Percentiles rank a stretch among this genome's conserved stretches.
phyloP scores from a whole-genome alignment of 2,113 vertebrate genomes.

The Serinus canaria region DNA sequence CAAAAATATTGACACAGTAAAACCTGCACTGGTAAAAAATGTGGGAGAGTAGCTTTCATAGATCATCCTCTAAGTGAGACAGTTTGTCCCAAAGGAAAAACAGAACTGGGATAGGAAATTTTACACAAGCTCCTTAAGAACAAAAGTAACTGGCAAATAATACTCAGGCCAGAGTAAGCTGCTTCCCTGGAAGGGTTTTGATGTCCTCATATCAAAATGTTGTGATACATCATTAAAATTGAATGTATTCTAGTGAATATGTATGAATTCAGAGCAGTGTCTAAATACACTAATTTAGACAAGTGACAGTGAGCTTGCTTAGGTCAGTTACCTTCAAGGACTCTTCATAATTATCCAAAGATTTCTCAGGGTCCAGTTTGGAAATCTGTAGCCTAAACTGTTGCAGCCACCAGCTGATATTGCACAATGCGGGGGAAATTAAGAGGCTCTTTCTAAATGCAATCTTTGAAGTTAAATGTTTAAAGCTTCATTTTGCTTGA shows the following conservation, averaged over 20 bases:
- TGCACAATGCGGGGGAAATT: fast-evolving
- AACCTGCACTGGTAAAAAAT: background rate
- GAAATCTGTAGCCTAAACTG: background rate
- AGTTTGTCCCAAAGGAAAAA: background rate
- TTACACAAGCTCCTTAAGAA: background rate
- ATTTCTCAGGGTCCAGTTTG: background rate
- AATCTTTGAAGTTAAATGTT: slow-evolving; percentile 33
- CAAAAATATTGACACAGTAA: background rate
- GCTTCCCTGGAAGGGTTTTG: background rate
- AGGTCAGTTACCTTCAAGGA: background rate
- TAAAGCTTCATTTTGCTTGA: slow-evolving; percentile 18
- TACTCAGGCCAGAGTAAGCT: background rate
- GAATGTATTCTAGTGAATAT: background rate
- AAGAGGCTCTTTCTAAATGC: background rate
- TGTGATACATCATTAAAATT: background rate
- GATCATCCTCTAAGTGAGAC: background rate
- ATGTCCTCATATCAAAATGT: background rate
- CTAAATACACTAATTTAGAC: background rate
- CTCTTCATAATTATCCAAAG: background rate
- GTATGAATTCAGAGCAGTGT: background rate
- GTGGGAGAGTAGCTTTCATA: background rate
- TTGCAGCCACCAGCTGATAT: background rate
- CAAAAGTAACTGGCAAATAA: background rate
- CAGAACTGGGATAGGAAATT: background rate
- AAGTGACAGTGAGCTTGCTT: background rate